A percentile compares a stretch with the other conserved stretches of the same genome.
phyloP scores from a whole-genome alignment of 2,888 invertebrate genomes.

The Diloba caeruleocephala region DNA sequence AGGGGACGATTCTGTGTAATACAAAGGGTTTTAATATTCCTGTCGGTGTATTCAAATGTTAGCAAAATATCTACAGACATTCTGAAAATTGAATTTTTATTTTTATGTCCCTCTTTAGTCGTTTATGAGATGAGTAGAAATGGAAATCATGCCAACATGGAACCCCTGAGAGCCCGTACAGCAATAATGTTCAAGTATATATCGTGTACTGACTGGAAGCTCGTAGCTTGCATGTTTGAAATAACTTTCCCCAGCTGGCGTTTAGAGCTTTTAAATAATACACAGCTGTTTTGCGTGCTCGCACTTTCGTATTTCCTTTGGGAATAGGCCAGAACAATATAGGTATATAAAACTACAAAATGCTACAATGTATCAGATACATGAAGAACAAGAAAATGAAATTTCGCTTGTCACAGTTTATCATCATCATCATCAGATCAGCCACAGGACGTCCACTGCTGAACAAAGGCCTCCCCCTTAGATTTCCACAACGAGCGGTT shows the following conservation, averaged over 20 bases:
- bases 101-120: conserved; percentile 4
- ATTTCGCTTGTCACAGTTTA: too few relatives aligned
- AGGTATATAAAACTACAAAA: too few relatives aligned
- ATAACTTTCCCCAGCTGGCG: conserved; percentile 2
- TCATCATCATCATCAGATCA: too few relatives aligned
- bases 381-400: too few relatives aligned
- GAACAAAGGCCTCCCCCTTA: too few relatives aligned
- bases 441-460: too few relatives aligned
- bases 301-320: background rate
- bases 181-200: conserved; percentile 16
- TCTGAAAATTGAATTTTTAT: conserved; percentile 14
- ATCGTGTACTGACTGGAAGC: background rate
- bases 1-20: conserved; percentile 50
- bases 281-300: conserved; percentile 1
- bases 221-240: conserved; percentile 9
- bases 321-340: too few relatives aligned
- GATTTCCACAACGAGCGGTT: too few relatives aligned
- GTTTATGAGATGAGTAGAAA: conserved; percentile 11
- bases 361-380: too few relatives aligned
- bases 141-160: background rate
- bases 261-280: conserved; percentile 1
- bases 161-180: background rate
- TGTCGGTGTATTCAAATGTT: conserved; percentile 42
- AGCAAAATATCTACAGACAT: conserved; percentile 25
- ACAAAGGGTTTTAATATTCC: conserved; percentile 35